Conservation (phyloP, 1,140 invertebrate genomes). For the Saccostrea cuccullata region DNA sequence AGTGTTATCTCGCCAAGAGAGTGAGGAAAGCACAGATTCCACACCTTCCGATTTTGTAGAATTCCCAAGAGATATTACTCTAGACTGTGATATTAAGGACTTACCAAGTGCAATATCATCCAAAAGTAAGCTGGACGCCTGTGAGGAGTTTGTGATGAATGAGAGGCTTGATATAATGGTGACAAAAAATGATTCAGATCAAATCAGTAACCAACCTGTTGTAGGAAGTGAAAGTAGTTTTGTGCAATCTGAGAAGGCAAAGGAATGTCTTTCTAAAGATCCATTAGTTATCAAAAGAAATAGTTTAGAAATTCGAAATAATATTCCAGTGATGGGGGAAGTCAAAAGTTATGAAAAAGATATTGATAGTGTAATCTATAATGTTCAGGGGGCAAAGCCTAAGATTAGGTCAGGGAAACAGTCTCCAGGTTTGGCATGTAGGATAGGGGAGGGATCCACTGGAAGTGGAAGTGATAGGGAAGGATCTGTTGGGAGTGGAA, state of each 20-base stretch:
- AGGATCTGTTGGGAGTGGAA: constrained; percentile 62
- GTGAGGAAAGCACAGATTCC: constrained; percentile 74
- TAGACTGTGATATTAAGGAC: constrained; percentile 63
- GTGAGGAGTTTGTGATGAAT: constrained; percentile 41
- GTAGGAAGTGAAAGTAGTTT: constrained; percentile 40
- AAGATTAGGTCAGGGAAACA: constrained; percentile 72
- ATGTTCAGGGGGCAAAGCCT: constrained; percentile 69
- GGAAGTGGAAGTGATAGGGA: constrained; percentile 58
- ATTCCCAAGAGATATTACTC: constrained; percentile 61
- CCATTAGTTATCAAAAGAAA: constrained; percentile 69
- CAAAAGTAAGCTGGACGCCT: constrained; percentile 59
- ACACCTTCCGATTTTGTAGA: constrained; percentile 68
- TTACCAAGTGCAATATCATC: constrained; percentile 59
- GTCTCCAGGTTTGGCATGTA: constrained; percentile 75
- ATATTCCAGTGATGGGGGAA: constrained; percentile 74
- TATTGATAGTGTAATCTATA: constrained; percentile 58
- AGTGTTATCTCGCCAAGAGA: constrained; percentile 69
- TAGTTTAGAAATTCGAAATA: constrained; percentile 77
- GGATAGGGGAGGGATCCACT: constrained; percentile 65
- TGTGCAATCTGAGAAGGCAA: constrained; percentile 47
- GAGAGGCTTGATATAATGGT: constrained; percentile 9
- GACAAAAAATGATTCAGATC: constrained; percentile 43
- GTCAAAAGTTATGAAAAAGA: constrained; percentile 75
- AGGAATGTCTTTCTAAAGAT: not conserved
- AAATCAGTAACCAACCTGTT: constrained; percentile 49